A percentile compares a stretch with the other conserved stretches of the same genome.
Conservation (phyloP, 2,113 vertebrate genomes). For the Sceloporus tristichus region DNA sequence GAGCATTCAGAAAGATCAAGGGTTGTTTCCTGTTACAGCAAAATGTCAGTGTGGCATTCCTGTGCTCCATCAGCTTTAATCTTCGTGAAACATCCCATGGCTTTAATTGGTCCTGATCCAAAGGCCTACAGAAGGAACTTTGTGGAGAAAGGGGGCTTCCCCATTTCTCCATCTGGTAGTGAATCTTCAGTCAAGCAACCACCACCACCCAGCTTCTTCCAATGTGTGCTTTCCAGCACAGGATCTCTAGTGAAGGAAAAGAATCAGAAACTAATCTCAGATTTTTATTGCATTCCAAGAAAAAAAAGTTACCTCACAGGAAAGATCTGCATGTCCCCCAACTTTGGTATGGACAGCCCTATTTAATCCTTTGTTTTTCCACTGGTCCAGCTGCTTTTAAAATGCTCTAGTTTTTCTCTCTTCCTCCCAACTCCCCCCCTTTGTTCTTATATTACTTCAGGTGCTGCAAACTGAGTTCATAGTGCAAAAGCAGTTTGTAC, state of each 20-base stretch:
- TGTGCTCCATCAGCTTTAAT: not conserved
- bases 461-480: too few relatives aligned
- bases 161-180: not conserved
- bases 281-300: not conserved
- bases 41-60: not conserved
- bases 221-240: not conserved
- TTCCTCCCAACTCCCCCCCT: too few relatives aligned
- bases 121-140: not conserved
- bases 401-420: too few relatives aligned
- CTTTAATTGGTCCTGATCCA: not conserved
- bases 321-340: not conserved
- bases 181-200: not conserved
- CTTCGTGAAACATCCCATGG: not conserved
- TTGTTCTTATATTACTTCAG: too few relatives aligned
- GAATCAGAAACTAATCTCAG: not conserved
- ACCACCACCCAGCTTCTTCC: not conserved
- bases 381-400: too few relatives aligned
- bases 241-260: not conserved
- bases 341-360: too few relatives aligned
- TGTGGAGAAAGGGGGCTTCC: not conserved
- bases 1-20: slow-evolving; percentile 10
- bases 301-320: not conserved
- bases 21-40: not conserved
- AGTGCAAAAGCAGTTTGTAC: too few relatives aligned
- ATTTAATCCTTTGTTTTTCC: too few relatives aligned